phyloP scores from a whole-genome alignment of 2,888 invertebrate genomes.

The Catotricha subobsoleta region DNA sequence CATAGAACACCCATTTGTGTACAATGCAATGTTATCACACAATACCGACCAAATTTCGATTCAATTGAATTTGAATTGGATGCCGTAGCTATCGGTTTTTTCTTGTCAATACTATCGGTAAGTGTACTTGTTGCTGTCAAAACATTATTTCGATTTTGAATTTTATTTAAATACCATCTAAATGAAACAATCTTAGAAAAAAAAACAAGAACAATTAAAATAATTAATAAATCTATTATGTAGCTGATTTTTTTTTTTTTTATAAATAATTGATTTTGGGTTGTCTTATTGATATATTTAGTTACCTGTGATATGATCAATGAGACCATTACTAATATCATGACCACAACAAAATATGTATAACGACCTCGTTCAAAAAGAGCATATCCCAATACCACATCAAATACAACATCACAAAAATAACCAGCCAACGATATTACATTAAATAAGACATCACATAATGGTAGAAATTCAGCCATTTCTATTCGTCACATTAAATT shows the following conservation, averaged over 20 bases:
- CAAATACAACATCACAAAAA: slow-evolving; percentile 81
- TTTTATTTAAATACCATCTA: slow-evolving; percentile 48
- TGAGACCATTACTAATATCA: slow-evolving; percentile 53
- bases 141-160: background rate
- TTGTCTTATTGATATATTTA: background rate
- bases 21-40: slow-evolving; percentile 43
- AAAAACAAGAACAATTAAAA: background rate
- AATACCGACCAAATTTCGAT: slow-evolving; percentile 13
- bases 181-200: slow-evolving; percentile 42
- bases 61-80: slow-evolving; percentile 28
- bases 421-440: slow-evolving; percentile 77
- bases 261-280: background rate
- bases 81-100: slow-evolving; percentile 13
- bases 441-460: slow-evolving; percentile 82
- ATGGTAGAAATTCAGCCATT: slow-evolving; percentile 70
- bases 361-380: slow-evolving; percentile 49
- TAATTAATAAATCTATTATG: too few relatives aligned
- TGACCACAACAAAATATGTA: slow-evolving; percentile 46
- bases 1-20: slow-evolving; percentile 54
- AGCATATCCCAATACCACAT: slow-evolving; percentile 70
- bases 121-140: background rate
- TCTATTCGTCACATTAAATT: too few relatives aligned
- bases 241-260: background rate
- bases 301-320: slow-evolving; percentile 48
- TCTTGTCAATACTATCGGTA: slow-evolving; percentile 26